These are phyloP conservation scores for Coecobrya sp. DNA, from an alignment of 2,888 invertebrate genomes.

Conservation along the genomic window DNA sequence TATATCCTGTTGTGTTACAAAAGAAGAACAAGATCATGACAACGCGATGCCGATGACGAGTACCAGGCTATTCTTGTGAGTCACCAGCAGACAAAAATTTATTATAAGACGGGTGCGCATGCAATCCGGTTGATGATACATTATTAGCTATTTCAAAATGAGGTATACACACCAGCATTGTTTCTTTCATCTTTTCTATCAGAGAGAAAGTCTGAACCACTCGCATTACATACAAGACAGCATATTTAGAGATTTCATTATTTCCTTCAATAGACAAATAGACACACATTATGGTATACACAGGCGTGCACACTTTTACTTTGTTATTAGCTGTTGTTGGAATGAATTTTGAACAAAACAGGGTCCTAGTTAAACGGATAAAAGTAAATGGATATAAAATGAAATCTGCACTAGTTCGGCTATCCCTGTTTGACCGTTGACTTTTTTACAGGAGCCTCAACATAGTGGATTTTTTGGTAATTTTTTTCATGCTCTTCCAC, in stretches of 20 bases:
- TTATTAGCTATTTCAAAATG: constrained; percentile 3
- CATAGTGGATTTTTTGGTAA: not conserved
- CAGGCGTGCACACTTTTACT: not conserved
- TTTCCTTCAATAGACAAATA: not conserved
- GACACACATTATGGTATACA: not conserved
- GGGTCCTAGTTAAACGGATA: not conserved
- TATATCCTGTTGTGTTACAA: constrained; percentile 51
- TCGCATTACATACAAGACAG: not conserved
- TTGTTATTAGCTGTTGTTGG: not conserved
- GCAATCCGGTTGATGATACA: constrained; percentile 29
- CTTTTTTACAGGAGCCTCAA: not conserved
- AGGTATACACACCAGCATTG: not conserved
- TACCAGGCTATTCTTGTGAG: not conserved
- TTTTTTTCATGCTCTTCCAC: too few relatives aligned
- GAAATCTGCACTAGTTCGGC: not conserved
- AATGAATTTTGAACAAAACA: not conserved
- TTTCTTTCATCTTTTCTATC: constrained; percentile 3
- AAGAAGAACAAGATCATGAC: constrained; percentile 22
- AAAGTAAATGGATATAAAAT: too few relatives aligned
- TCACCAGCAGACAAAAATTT: constrained; percentile 3
- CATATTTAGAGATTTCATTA: too few relatives aligned
- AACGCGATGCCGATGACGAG: constrained; percentile 12
- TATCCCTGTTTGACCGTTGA: not conserved
- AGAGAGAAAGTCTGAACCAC: not conserved
- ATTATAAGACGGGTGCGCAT: constrained; percentile 18